Conservation (phyloP, 2,113 vertebrate species). For the western clawed frog (Xenopus tropicalis) region DNA sequence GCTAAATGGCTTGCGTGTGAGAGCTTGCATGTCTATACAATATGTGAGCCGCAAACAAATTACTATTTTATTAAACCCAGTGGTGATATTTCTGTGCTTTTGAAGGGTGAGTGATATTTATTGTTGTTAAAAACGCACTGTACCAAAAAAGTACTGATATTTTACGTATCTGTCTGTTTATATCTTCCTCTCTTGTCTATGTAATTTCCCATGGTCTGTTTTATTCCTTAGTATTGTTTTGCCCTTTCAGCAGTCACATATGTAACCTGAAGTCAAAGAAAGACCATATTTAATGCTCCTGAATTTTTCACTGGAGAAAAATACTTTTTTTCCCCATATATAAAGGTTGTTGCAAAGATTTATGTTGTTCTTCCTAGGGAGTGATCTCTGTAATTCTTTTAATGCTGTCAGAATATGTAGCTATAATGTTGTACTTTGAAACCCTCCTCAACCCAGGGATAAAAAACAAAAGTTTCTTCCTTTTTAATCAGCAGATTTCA, state of each 20-base stretch:
- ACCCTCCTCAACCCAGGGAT: background rate
- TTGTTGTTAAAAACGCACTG: background rate
- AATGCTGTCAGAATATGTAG: background rate
- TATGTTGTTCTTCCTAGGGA: background rate
- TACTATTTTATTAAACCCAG: background rate
- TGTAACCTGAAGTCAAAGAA: background rate
- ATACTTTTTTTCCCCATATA: background rate
- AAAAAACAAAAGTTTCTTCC: background rate
- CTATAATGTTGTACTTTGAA: background rate
- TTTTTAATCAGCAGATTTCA: too few species aligned
- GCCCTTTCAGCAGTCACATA: background rate
- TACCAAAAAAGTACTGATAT: background rate
- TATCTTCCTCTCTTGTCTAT: background rate
- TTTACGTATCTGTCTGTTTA: background rate
- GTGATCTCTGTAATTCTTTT: background rate
- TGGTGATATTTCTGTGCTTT: background rate
- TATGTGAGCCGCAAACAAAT: background rate
- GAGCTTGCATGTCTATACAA: background rate
- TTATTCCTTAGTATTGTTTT: background rate
- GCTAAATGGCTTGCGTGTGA: background rate
- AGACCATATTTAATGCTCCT: background rate
- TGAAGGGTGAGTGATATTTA: constrained; percentile 1
- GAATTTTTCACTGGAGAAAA: background rate
- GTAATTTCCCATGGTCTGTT: background rate
- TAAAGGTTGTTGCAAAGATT: background rate